phyloP scores from a whole-genome alignment of 1,140 invertebrate species.

The Drosophila bocki region DNA sequence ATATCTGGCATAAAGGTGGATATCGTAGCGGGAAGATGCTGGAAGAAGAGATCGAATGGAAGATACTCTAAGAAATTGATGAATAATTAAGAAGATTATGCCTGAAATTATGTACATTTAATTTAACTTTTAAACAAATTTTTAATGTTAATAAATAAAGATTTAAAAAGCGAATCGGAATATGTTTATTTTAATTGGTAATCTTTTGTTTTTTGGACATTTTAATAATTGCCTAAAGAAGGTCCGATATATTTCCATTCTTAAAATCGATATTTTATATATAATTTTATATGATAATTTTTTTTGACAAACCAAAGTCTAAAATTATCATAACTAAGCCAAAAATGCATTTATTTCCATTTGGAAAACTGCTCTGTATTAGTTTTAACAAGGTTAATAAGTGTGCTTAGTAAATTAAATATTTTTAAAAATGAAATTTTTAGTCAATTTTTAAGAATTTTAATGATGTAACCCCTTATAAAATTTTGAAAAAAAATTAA shows the following conservation, averaged over 20 bases:
- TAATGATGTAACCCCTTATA: not conserved
- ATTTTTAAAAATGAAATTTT: not conserved
- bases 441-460: not conserved
- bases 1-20: constrained; percentile 28
- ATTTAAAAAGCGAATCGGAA: too few relatives aligned
- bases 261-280: not conserved
- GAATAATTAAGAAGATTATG: not conserved
- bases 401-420: not conserved
- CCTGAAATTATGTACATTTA: too few relatives aligned
- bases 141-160: too few relatives aligned
- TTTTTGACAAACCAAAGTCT: not conserved
- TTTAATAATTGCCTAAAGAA: too few relatives aligned
- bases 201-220: not conserved
- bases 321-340: not conserved
- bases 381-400: not conserved
- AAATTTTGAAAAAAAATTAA: too few relatives aligned
- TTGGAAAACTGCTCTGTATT: not conserved
- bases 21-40: not conserved
- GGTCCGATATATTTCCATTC: not conserved
- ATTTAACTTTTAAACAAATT: too few relatives aligned
- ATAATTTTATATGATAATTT: not conserved
- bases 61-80: not conserved
- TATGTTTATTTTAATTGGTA: too few relatives aligned
- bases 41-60: not conserved
- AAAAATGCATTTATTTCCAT: not conserved